Evolutionary conservation across 2,888 invertebrate species (phyloP), one percentile per base, ranked within the genome.

Genomic region (Bedellia somnulentella): DNA sequence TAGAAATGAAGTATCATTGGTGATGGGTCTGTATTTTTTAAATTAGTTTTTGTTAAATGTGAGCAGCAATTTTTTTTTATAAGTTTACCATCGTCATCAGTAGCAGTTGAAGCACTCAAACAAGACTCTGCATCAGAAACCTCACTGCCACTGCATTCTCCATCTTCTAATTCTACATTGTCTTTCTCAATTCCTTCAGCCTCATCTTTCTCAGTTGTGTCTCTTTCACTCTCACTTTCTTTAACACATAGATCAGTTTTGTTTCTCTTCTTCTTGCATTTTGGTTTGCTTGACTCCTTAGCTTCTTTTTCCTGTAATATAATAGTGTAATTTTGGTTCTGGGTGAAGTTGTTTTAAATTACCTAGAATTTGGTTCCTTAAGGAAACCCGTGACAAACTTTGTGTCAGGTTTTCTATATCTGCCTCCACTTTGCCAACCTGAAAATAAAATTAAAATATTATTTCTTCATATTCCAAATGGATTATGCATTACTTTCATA

Each of bases 131-230:
- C 51, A 36, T 54, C 55, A 34, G 46, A 50, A 36, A 36, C 46
- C 24, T 36, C 29, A n/a, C 13, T 15, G 15, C 35, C 39, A 15
- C 82, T 81, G 56, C 83, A 85, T 68, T 85, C 85, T 9, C 85
- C 85, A 53, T 85, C 84, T 66, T 85, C 85, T 28, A 79, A 48
- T 40, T 60, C 63, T 36, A 46, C 46, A 25, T 40, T 37, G 23
- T 46, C 41, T 18, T 40, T 41, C 17, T 39, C 38, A 24, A 46
- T 46, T 35, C 15, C 33, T 12, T 31, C 31, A 30, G n/a, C n/a
- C n/a, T n/a, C n/a, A n/a, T 34, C 32, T 26, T 34, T 22, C 27
- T 33, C 31, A 18, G 24, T 12, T 18, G 36, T 33, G 31, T 36
- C n/a, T n/a, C n/a, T n/a, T n/a, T n/a, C n/a, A 2, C 11, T 21